Evolutionary conservation across 92 coral and sea anemone species (phyloP).

Genomic region (Siderastrea radians): DNA sequence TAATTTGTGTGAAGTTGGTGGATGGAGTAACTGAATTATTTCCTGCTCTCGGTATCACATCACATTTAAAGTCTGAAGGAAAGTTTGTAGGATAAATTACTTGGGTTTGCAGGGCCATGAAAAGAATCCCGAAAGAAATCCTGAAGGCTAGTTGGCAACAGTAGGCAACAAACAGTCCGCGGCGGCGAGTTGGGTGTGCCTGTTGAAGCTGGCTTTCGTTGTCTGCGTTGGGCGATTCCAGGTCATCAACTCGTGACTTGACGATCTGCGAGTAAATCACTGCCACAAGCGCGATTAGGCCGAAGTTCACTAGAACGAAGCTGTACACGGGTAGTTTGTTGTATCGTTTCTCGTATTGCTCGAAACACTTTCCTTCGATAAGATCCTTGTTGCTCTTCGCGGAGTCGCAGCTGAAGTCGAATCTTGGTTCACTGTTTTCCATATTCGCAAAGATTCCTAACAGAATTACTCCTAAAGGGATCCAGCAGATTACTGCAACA

Average conservation of each 20-base stretch:
- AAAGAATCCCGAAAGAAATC: neutral
- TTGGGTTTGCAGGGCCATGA: constrained; percentile 14
- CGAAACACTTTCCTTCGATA: constrained; percentile 10
- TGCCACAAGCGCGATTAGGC: neutral
- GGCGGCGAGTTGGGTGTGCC: neutral
- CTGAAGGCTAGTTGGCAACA: constrained; percentile 1
- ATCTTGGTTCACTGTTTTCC: constrained; percentile 1
- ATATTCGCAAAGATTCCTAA: neutral
- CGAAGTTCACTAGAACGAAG: constrained; percentile 17
- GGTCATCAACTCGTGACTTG: neutral
- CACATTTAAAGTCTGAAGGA: too few species aligned
- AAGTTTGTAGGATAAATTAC: neutral
- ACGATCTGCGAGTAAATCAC: constrained; percentile 12
- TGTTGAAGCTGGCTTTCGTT: neutral
- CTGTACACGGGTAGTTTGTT: neutral
- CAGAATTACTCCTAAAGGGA: neutral
- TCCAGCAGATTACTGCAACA: neutral
- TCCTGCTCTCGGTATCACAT: neutral
- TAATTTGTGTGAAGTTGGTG: neutral
- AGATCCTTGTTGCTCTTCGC: neutral
- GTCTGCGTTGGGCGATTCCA: neutral
- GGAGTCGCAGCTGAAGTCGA: neutral
- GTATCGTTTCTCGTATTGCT: neutral
- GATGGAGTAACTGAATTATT: neutral
- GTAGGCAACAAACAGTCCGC: neutral